phyloP scores from a whole-genome alignment of 2,888 invertebrate genomes.

The Craniophora ligustri region DNA sequence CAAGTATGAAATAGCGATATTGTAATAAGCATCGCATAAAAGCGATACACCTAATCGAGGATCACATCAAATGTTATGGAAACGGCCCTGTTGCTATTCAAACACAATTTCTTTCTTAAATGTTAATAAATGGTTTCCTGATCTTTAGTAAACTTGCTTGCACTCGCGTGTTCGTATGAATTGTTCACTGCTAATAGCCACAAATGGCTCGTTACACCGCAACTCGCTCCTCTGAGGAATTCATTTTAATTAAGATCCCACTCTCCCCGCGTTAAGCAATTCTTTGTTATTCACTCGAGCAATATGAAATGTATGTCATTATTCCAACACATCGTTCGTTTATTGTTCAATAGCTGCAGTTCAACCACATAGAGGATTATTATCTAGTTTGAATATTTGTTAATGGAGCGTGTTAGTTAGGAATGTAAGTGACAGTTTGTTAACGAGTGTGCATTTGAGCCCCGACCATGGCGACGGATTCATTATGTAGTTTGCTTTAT shows the following conservation, averaged over 20 bases:
- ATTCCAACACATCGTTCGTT: too few species aligned
- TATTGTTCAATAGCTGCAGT: too few species aligned
- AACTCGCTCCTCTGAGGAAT: slow-evolving; percentile 58
- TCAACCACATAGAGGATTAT: too few species aligned
- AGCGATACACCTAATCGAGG: slow-evolving; percentile 11
- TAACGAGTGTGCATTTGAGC: too few species aligned
- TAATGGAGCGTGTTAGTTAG: too few species aligned
- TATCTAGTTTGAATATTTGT: too few species aligned
- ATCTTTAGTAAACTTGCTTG: slow-evolving; percentile 35
- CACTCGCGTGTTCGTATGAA: slow-evolving; percentile 47
- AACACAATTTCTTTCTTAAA: slow-evolving; percentile 34
- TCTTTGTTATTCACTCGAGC: slow-evolving; percentile 33
- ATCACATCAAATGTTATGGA: slow-evolving; percentile 21
- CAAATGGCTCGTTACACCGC: slow-evolving; percentile 62
- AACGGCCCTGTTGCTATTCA: slow-evolving; percentile 3
- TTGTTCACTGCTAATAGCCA: slow-evolving; percentile 56
- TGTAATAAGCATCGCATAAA: background rate
- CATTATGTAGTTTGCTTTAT: too few species aligned
- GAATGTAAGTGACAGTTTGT: too few species aligned
- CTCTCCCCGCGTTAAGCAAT: slow-evolving; percentile 51
- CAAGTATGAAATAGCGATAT: slow-evolving; percentile 16
- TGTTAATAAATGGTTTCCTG: slow-evolving; percentile 46
- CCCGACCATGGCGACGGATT: too few species aligned
- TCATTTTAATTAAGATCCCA: slow-evolving; percentile 67
- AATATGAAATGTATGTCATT: slow-evolving; percentile 12